These are phyloP conservation scores for Orchesella cincta DNA, from an alignment of 1,140 invertebrate species.

Conservation along the genomic window DNA sequence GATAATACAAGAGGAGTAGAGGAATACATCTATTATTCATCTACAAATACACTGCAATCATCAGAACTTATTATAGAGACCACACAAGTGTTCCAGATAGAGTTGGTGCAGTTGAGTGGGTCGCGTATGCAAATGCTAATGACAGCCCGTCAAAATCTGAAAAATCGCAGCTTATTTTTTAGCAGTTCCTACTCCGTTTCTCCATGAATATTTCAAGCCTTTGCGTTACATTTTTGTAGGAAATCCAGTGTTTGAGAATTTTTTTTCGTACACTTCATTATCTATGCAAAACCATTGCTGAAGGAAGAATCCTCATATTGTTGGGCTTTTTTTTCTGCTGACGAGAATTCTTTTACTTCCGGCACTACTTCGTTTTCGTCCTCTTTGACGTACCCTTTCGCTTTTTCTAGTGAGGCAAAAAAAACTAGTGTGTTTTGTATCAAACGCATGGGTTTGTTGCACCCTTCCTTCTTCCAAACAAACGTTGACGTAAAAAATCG, in stretches of 20 bases:
- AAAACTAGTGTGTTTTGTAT: background rate
- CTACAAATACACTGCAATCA: background rate
- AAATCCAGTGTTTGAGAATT: background rate
- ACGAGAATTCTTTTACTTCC: constrained; percentile 21
- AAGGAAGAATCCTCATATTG: background rate
- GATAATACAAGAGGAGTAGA: too few species aligned
- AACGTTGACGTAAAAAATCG: constrained; percentile 10
- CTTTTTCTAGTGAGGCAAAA: background rate
- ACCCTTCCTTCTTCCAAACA: background rate
- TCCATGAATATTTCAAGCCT: background rate
- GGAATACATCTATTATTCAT: background rate
- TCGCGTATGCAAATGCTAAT: constrained; percentile 15
- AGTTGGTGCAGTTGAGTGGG: background rate
- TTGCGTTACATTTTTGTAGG: background rate
- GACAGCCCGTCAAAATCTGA: background rate
- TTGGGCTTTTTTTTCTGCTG: background rate
- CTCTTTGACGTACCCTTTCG: background rate
- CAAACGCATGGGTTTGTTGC: background rate
- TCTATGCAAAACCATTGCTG: constrained; percentile 13
- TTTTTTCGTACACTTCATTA: constrained; percentile 1
- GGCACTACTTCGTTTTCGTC: background rate
- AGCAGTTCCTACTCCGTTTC: background rate
- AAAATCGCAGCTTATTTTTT: background rate
- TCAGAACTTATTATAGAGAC: background rate
- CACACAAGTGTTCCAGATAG: background rate